Evolutionary conservation across 2,888 invertebrate species (phyloP), one percentile per base, ranked within the genome.

Genomic region (Sphecodes monilicornis): DNA sequence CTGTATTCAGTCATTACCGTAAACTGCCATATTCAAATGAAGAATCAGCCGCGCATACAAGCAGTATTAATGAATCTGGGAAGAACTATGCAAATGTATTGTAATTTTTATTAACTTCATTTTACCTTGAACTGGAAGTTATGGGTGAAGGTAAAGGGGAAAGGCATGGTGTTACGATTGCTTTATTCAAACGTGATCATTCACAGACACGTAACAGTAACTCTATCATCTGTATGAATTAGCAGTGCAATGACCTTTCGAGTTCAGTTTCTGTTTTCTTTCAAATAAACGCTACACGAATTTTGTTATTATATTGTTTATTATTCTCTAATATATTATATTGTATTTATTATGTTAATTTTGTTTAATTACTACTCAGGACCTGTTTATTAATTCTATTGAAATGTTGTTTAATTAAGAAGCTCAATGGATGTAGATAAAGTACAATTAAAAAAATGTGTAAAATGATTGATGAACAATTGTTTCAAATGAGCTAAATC

Each of bases 1-100:
- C 77, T 77, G 77, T 70, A 69, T 64, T 16, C 22, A 2, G 18
- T 16, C 32, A 64, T 80, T 60, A 76, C 70, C 69, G 80, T 70
- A 69, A 80, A 80, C 26, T 10, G 43, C 2, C 22, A 26, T 32
- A 72, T 54, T 36, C 22, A 36, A 16, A 68, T 26, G 26, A 26
- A 69, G 54, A 13, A 8, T 18, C 57, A 36, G 11, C 13, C 36
- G 46, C 11, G 13, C 11, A 22, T 18, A 13, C 22, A 18, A 36
- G 39, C 39, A 39, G n/a, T 6, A 39, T n/a, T 68, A 39, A 39
- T 39, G 39, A 13, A 68, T 39, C n/a, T 13, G 68, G n/a, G 36
- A 36, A 39, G 22, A 39, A 39, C 13, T 39, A 36, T 11, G 68
- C 22, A 39, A 68, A 36, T 39, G 3, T 68, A 68, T 68, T 39